These are phyloP conservation scores for Harlomillsia oculata DNA, from an alignment of 1,140 invertebrate genomes.

Conservation along the genomic window DNA sequence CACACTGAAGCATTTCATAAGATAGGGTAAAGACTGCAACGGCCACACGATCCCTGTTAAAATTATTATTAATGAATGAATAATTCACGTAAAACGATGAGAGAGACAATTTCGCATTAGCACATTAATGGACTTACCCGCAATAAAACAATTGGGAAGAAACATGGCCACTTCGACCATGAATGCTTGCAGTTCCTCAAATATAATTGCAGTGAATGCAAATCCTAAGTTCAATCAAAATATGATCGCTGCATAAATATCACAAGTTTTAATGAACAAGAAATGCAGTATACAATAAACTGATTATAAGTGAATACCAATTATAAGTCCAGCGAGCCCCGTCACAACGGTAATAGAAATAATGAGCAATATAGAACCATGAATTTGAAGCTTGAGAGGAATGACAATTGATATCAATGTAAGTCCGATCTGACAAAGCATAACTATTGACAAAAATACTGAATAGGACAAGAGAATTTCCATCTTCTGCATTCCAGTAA, in stretches of 20 bases:
- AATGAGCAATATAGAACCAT: slow-evolving; percentile 1
- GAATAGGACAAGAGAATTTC: slow-evolving; percentile 86
- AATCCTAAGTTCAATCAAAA: no score
- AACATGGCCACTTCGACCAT: slow-evolving; percentile 49
- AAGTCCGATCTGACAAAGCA: slow-evolving; percentile 74
- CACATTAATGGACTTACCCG: not conserved
- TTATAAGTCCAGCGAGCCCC: slow-evolving; percentile 14
- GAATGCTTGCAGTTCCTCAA: slow-evolving; percentile 48
- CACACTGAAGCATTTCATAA: slow-evolving; percentile 58
- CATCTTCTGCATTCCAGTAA: slow-evolving; percentile 64
- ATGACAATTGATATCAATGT: not conserved
- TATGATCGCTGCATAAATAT: no score
- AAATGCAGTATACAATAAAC: no score
- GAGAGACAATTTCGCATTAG: not conserved
- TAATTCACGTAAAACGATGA: no score
- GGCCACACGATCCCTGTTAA: slow-evolving; percentile 72
- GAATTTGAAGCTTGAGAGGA: not conserved
- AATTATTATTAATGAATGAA: no score
- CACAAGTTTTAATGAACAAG: no score
- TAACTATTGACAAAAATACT: slow-evolving; percentile 83
- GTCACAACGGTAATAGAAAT: slow-evolving; percentile 1
- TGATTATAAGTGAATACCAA: no score
- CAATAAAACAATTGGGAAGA: slow-evolving; percentile 41
- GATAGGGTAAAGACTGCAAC: slow-evolving; percentile 75
- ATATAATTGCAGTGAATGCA: slow-evolving; percentile 46